Evolutionary conservation across 2,888 invertebrate species (phyloP), one percentile per base, ranked within the genome.

Genomic region (Hirtodrosophila cameraria): DNA sequence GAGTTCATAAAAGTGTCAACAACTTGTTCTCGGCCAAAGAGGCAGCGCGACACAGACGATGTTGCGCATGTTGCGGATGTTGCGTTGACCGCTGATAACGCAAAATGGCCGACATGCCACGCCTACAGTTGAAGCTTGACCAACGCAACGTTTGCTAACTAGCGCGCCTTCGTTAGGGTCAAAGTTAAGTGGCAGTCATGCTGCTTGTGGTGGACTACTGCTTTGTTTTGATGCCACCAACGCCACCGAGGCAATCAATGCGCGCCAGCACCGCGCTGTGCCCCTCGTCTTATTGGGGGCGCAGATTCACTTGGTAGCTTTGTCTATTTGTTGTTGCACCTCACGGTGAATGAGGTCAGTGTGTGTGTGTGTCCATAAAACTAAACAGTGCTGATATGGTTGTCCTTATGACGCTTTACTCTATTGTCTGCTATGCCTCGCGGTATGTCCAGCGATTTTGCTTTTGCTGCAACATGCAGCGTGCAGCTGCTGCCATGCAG

Each of bases 1-100:
- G 74, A 82, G 87, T 88, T 87, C 88, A 88, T 88, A 88, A 88
- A 88, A 88, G 87, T 88, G 88, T 88, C 88, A 88, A 84, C 88
- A 86, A 82, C 86, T 81, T 79, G 83, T 62, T 58, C 65, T 50
- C 48, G 70, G 66, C 48, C 39, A 70, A 52, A n/a, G n/a, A n/a
- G 49, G 38, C 33, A 23, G 45, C 49, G 35, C n/a, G 6, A n/a
- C n/a, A n/a, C n/a, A n/a, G n/a, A n/a, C n/a, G 25, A 1, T 20
- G n/a, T 20, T 6, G 25, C 28, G 35, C 13, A 12, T 13, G 36
- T 33, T 43, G 49, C 28, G 20, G 12, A 5, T 12, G 48, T 13
- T 57, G 63, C 8, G 50, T 55, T 80, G 75, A 69, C 77, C 77
- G 58, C 80, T 83, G 80, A 81, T 81, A 81, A 75, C 77, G 72